These are phyloP conservation scores for Panurus biarmicus DNA, from an alignment of 2,113 vertebrate species.

Conservation along the genomic window DNA sequence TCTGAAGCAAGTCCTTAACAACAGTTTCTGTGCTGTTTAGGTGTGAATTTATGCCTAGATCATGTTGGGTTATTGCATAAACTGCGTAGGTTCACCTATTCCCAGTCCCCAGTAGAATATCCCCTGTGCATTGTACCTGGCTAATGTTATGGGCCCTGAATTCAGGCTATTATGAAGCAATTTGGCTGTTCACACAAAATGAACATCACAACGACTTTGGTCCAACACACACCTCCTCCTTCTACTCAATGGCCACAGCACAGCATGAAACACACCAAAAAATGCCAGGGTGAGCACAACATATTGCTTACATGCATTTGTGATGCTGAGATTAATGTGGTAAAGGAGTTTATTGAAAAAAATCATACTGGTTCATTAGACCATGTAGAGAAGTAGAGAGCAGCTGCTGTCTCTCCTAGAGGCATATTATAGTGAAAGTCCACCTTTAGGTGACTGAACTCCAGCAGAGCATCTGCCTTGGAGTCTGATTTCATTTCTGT, in stretches of 20 bases:
- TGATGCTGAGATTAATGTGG: not conserved
- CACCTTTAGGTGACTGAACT: not conserved
- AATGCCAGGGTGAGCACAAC: not conserved
- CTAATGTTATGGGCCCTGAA: not conserved
- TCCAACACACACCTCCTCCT: not conserved
- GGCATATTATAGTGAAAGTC: not conserved
- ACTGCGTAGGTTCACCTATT: not conserved
- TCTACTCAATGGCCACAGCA: not conserved
- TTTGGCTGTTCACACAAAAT: not conserved
- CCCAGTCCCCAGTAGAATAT: not conserved
- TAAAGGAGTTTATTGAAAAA: not conserved
- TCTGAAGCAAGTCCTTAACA: not conserved
- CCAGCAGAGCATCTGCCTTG: not conserved
- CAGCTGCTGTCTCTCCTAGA: not conserved
- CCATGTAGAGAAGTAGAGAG: not conserved
- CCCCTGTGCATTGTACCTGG: not conserved
- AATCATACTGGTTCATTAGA: not conserved
- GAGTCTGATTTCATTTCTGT: not conserved
- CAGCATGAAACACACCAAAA: not conserved
- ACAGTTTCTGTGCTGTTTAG: not conserved
- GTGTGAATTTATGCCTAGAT: not conserved
- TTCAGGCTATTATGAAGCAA: not conserved
- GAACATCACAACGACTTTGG: not conserved
- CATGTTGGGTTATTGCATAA: not conserved
- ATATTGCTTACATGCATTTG: accelerated